These are phyloP conservation scores for Philhelius pedissequus DNA, from an alignment of 2,888 invertebrate species.

Conservation along the genomic window DNA sequence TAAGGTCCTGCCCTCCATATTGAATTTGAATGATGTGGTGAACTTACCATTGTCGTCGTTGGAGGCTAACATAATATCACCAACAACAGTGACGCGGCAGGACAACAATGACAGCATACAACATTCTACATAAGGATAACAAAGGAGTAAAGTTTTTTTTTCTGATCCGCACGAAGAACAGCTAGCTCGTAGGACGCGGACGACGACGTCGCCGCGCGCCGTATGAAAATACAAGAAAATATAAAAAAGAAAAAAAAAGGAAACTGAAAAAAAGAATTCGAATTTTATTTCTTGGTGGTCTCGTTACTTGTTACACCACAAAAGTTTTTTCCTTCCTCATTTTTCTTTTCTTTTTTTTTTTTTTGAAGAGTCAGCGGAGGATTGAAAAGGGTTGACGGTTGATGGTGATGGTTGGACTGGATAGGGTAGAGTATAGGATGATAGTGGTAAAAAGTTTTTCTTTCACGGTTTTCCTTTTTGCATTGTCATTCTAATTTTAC, in stretches of 20 bases:
- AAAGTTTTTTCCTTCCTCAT: slow-evolving; percentile 23
- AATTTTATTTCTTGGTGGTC: slow-evolving; percentile 52
- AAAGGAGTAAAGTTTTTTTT: slow-evolving; percentile 37
- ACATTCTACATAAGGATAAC: slow-evolving; percentile 45
- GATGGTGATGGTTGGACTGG: neutral
- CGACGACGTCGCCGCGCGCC: neutral
- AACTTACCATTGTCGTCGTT: slow-evolving; percentile 28
- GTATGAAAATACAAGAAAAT: neutral
- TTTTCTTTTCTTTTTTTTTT: neutral
- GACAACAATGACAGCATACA: slow-evolving; percentile 58
- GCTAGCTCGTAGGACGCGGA: neutral
- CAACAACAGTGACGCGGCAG: slow-evolving; percentile 25
- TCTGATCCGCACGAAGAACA: slow-evolving; percentile 17
- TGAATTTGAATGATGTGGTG: slow-evolving; percentile 65
- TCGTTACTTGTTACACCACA: slow-evolving; percentile 63
- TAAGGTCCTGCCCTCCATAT: slow-evolving; percentile 43
- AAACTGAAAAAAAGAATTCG: slow-evolving; percentile 38
- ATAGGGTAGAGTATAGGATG: neutral
- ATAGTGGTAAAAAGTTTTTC: slow-evolving; percentile 31
- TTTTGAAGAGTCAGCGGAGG: neutral
- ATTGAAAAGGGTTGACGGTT: neutral
- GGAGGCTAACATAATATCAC: slow-evolving; percentile 50
- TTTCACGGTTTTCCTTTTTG: slow-evolving; percentile 26
- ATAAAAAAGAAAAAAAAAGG: neutral
- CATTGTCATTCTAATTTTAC: slow-evolving; percentile 57